Percentiles rank a stretch among this genome's conserved stretches.
Conservation (phyloP, 64 coral and sea anemone species). For the Pachyseris speciosa region DNA sequence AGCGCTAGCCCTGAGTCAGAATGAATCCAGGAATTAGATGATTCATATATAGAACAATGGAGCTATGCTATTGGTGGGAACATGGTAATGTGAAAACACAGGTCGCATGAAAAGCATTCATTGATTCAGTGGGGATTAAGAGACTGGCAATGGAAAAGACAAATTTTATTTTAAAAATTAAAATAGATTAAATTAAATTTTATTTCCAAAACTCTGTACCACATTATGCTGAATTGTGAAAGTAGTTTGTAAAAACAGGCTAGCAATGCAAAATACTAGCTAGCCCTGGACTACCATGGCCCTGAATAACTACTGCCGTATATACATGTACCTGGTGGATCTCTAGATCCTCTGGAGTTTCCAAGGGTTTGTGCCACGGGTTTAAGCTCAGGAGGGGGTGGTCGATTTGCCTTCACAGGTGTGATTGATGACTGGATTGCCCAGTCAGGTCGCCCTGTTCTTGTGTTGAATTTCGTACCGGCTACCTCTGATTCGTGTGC, state of each 20-base stretch:
- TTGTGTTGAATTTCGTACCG: constrained; percentile 73
- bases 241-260: not conserved
- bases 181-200: no score
- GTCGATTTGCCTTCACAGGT: constrained; percentile 63
- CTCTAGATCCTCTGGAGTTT: constrained; percentile 45
- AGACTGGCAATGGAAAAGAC: no score
- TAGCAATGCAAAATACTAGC: not conserved
- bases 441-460: constrained; percentile 86
- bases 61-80: no score
- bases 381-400: constrained; percentile 71
- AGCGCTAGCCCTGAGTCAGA: no score
- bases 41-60: no score
- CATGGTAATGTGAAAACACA: no score
- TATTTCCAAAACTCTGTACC: no score
- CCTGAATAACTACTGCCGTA: not conserved
- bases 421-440: constrained; percentile 74
- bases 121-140: no score
- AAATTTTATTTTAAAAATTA: no score
- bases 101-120: no score
- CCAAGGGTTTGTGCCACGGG: constrained; percentile 65
- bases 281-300: not conserved
- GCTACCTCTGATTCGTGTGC: constrained; percentile 74
- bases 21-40: no score
- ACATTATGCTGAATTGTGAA: no score
- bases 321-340: constrained; percentile 70